Evolutionary conservation across 2,797 vertebrate genomes (phyloP).

Genomic region (Mus minutoides): DNA sequence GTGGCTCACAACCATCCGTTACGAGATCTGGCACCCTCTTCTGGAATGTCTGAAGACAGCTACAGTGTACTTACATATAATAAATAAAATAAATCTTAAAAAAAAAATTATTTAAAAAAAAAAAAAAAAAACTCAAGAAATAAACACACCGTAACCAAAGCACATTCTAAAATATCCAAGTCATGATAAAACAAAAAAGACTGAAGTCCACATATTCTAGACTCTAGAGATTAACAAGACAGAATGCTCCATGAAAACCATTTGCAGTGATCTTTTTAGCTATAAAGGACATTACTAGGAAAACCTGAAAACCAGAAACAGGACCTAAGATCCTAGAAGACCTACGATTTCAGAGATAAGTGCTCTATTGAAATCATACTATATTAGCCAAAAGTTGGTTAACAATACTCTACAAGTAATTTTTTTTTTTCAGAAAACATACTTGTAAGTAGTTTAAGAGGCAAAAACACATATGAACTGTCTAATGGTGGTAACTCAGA

Average conservation of each 20-base stretch:
- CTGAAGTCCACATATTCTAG: neutral
- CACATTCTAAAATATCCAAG: neutral
- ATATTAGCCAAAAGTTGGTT: constrained; percentile 2
- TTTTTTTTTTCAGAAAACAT: neutral
- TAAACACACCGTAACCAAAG: constrained; percentile 52
- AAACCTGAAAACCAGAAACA: neutral
- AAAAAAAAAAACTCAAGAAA: too few species aligned
- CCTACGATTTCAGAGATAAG: neutral
- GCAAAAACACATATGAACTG: neutral
- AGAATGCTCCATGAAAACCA: neutral
- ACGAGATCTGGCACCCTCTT: too few species aligned
- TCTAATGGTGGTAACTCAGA: neutral
- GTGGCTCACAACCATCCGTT: too few species aligned
- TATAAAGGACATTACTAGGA: neutral
- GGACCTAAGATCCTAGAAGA: neutral
- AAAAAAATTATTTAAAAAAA: too few species aligned
- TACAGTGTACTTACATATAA: too few species aligned
- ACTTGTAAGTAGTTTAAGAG: neutral
- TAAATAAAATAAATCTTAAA: too few species aligned
- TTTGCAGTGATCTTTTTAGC: neutral
- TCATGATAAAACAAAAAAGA: neutral
- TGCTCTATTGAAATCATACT: constrained; percentile 12
- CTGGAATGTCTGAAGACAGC: too few species aligned
- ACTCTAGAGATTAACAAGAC: neutral
- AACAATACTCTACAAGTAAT: neutral